Evolutionary conservation across 2,113 vertebrate genomes (phyloP).

Genomic region (Aegotheles bennettii): DNA sequence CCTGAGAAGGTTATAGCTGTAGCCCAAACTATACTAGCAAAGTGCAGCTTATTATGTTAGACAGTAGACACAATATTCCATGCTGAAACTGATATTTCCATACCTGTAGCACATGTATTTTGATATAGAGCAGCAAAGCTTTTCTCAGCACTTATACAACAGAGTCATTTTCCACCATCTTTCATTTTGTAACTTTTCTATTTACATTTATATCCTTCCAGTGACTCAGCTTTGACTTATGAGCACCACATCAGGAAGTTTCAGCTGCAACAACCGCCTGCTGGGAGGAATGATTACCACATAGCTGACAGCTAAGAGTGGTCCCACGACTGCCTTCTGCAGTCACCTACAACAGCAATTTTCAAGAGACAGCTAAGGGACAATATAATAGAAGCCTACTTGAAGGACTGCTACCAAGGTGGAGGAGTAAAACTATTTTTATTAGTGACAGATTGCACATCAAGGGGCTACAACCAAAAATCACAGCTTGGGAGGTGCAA

Average conservation of each 20-base stretch:
- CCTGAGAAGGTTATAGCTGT: neutral
- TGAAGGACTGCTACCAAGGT: neutral
- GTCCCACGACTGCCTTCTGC: neutral
- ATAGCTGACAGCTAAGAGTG: neutral
- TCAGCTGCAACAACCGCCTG: neutral
- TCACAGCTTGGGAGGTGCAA: neutral
- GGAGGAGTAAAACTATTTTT: neutral
- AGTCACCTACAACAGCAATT: neutral
- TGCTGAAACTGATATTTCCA: neutral
- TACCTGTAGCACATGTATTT: neutral
- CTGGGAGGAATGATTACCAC: neutral
- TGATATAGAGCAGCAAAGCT: neutral
- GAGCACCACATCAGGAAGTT: neutral
- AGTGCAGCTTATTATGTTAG: neutral
- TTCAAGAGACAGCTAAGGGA: neutral
- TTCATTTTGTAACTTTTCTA: neutral
- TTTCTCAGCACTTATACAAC: neutral
- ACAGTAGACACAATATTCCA: neutral
- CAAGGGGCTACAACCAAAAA: neutral
- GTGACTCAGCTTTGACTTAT: neutral
- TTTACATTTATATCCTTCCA: neutral
- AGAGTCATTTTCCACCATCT: neutral
- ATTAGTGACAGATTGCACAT: neutral
- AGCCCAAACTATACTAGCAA: neutral
- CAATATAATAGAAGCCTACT: neutral